Percentiles rank a stretch among this genome's conserved stretches.
Evolutionary conservation across 2,797 vertebrate species (phyloP).

Genomic region (Pelobates cultripes): DNA sequence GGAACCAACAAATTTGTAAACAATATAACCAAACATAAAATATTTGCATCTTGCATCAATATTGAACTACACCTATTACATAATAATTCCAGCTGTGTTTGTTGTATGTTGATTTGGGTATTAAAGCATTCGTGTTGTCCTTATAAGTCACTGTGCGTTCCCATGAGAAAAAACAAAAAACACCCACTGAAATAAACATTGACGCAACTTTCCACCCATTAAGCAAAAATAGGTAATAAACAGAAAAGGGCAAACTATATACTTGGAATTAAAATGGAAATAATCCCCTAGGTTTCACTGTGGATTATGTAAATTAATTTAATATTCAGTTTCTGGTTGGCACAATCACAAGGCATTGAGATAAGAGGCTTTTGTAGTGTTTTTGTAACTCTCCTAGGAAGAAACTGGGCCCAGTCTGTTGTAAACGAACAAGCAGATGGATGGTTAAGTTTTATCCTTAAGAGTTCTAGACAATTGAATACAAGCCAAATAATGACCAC

Average conservation of each 20-base stretch:
- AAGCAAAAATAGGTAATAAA: no score
- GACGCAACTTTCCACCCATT: no score
- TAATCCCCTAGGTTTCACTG: not conserved
- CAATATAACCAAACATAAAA: no score
- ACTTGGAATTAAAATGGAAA: not conserved
- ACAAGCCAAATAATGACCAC: constrained; percentile 39
- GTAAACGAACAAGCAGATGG: constrained; percentile 47
- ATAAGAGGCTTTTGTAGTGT: constrained; percentile 10
- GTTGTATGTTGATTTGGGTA: no score
- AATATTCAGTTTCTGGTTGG: constrained; percentile 2
- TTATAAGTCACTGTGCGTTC: not conserved
- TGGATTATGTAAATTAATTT: constrained; percentile 23
- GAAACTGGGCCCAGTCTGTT: constrained; percentile 1
- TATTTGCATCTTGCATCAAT: no score
- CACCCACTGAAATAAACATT: no score
- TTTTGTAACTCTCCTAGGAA: constrained; percentile 9
- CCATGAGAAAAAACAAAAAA: not conserved
- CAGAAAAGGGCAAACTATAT: not conserved
- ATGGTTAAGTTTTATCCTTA: not conserved
- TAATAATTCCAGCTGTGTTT: no score
- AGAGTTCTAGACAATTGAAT: constrained; percentile 28
- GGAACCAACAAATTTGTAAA: no score
- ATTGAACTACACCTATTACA: no score
- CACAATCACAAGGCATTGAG: not conserved
- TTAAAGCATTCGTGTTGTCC: no score